Evolutionary conservation across 2,888 invertebrate genomes (phyloP).

Genomic region (Drosophila incognita): DNA sequence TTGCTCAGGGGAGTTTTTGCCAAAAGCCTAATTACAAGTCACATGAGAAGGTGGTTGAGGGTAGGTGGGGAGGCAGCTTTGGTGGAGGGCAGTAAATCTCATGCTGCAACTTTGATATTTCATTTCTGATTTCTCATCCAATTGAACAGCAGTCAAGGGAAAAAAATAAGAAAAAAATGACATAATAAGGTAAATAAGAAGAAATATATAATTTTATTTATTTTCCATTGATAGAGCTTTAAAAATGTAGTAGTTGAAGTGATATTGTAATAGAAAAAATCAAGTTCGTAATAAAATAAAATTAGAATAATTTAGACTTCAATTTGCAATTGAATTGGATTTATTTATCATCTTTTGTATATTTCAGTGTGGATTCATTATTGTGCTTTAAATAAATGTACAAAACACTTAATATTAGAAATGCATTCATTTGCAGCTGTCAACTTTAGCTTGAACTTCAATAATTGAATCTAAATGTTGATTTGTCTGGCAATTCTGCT

Average conservation of each 20-base stretch:
- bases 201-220: not conserved
- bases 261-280: not conserved
- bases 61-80: not conserved
- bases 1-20: conserved; percentile 41
- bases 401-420: not conserved
- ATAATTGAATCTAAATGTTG: conserved; percentile 9
- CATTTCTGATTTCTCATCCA: conserved; percentile 36
- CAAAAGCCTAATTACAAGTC: conserved; percentile 69
- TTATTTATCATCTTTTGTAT: not conserved
- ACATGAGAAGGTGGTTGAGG: conserved; percentile 9
- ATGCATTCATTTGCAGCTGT: not conserved
- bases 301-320: not conserved
- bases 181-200: not conserved
- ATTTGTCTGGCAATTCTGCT: conserved; percentile 11
- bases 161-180: not conserved
- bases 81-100: conserved; percentile 13
- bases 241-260: not conserved
- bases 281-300: not conserved
- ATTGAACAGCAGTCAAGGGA: not conserved
- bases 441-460: not conserved
- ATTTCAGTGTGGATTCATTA: not conserved
- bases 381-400: not conserved
- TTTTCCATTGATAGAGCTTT: not conserved
- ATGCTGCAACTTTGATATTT: conserved; percentile 61
- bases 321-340: not conserved